Evolutionary conservation across 2,797 vertebrate genomes (phyloP), one percentile per base, ranked within the genome.

Genomic region (Balearica regulorum): DNA sequence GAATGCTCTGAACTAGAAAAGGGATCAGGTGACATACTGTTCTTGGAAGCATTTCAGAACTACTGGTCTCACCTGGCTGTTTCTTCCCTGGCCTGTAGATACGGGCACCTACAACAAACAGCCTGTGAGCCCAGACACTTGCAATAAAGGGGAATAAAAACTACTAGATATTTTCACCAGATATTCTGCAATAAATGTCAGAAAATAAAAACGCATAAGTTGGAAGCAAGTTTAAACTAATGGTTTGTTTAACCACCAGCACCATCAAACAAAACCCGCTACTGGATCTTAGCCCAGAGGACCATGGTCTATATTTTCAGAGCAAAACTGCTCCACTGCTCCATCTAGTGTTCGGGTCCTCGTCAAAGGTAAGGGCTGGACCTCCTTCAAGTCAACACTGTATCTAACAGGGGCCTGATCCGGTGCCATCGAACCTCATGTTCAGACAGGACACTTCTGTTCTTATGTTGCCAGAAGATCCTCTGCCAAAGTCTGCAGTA

Each of bases 261-360:
- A 77, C 48, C 11, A 26, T 5, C 0, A 1, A 16, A n/a, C 18
- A 43, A 58, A 69, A 84, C 37, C 3, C 1, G 1, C 3, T 53
- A 10, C 9, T 31, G 35, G 35, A 13, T 31, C 25, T 65, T 13
- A 31, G 33, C 19, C 39, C 29, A 41, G 39, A 72, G 3, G 6
- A 39, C 25, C 3, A 2, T 0, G 14, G 10, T 6, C 16, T 44
- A 25, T 13, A 25, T 49, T 73, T 76, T 46, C 11, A 5, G 43
- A 60, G 10, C 14, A 60, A n/a, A 60, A 44, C 21, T 94, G 35
- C 49, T 28, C 78, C 68, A 11, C 43, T 89, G 60, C 69, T 89
- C 90, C 41, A 81, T 58, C 87, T 80, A 13, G 72, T 51, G 48
- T 73, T 39, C 39, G 13, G 39, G 39, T 13, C 39, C 39, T 39